These are phyloP conservation scores for Bufo bufo DNA, from an alignment of 2,113 vertebrate species.

Conservation along the genomic window DNA sequence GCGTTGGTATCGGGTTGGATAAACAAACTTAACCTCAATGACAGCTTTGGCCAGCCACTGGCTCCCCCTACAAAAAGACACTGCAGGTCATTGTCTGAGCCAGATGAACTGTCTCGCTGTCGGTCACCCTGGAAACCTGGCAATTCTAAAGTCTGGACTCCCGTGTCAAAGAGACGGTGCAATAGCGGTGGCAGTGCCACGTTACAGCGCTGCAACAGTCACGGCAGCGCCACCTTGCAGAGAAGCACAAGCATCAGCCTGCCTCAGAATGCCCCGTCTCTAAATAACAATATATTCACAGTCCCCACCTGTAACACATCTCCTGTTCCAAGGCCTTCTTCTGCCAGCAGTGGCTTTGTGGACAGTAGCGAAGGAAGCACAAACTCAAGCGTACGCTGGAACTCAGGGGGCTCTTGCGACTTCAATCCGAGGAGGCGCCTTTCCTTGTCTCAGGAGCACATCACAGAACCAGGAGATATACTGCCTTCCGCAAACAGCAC, in stretches of 20 bases:
- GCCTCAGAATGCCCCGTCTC: conserved; percentile 63
- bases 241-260: conserved; percentile 70
- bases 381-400: conserved; percentile 63
- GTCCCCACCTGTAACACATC: conserved; percentile 67
- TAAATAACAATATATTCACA: conserved; percentile 61
- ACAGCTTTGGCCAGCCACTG: conserved; percentile 66
- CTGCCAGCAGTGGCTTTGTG: conserved; percentile 73
- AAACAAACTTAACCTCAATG: conserved; percentile 68
- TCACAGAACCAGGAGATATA: conserved; percentile 62
- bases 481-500: conserved; percentile 75
- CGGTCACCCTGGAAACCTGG: conserved; percentile 74
- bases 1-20: conserved; percentile 67
- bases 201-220: conserved; percentile 71
- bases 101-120: conserved; percentile 74
- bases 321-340: conserved; percentile 69
- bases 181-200: conserved; percentile 73
- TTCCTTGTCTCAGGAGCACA: conserved; percentile 78
- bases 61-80: conserved; percentile 77
- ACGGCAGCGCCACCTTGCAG: conserved; percentile 67
- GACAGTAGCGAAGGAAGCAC: conserved; percentile 71
- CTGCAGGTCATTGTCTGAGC: conserved; percentile 77
- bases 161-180: conserved; percentile 75
- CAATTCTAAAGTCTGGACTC: conserved; percentile 78
- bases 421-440: conserved; percentile 72
- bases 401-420: conserved; percentile 63